Evolutionary conservation across 2,888 invertebrate genomes (phyloP).

Genomic region (Alloplasta piceator): DNA sequence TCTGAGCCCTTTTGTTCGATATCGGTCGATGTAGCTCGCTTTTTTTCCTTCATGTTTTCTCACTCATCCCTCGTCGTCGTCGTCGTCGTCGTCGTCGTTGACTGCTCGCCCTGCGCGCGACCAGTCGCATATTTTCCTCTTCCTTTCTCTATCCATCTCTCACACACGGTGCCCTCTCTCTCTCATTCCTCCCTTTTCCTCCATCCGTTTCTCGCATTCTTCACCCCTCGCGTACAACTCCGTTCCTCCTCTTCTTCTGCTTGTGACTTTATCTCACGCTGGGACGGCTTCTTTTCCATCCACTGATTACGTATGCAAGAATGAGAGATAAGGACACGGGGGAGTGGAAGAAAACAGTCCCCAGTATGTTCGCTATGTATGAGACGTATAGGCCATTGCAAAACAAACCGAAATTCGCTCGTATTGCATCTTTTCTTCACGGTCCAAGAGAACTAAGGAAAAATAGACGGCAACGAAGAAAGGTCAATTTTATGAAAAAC

Average conservation of each 20-base stretch:
- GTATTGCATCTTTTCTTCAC: no score
- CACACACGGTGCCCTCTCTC: background rate
- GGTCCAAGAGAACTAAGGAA: no score
- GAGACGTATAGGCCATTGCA: constrained; percentile 8
- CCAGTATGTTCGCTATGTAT: constrained; percentile 10
- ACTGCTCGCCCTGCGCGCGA: constrained; percentile 25
- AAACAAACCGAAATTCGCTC: constrained; percentile 6
- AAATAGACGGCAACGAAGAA: no score
- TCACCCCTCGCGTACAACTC: background rate
- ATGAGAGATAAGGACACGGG: constrained; percentile 55
- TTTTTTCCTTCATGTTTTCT: constrained; percentile 53
- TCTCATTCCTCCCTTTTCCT: constrained; percentile 16
- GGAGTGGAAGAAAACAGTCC: background rate
- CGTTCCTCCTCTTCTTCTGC: constrained; percentile 50
- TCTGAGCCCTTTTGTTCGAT: no score
- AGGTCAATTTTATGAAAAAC: no score
- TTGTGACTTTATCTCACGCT: constrained; percentile 75
- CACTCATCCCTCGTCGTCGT: constrained; percentile 26
- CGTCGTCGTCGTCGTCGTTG: background rate
- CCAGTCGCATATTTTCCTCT: constrained; percentile 13
- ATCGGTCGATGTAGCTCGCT: background rate
- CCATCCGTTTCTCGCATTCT: constrained; percentile 52
- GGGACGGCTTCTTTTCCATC: constrained; percentile 73
- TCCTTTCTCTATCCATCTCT: background rate
- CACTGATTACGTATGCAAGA: constrained; percentile 78